Base-by-base conservation (phyloP, 2,888 invertebrate species). In the Gastrophysa polygoni region DNA sequence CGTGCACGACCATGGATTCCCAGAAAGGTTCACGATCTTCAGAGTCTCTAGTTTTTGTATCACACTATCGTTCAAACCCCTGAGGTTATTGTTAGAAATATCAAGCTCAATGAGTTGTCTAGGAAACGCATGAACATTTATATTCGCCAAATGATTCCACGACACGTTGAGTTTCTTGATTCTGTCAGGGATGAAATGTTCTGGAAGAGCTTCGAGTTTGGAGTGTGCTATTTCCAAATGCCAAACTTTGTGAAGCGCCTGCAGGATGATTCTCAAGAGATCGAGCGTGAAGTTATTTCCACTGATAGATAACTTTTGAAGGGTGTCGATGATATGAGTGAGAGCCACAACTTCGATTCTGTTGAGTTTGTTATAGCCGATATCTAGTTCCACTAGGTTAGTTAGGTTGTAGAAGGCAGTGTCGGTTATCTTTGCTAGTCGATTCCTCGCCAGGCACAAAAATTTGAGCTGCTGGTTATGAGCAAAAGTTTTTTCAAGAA, bases 311-410 rank as follows among this genome's bases (percentile, higher is more conserved):
- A 92, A 84, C 50, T 84, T 85, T 75, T 84, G 85, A 58, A 91
- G 80, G 46, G 86, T 86, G 66, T 88, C 86, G 6, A 87, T 85
- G 0, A 88, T 78, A 0, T 88, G 86, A 14, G 84, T 83, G 70
- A 90, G 85, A 0, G 87, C 85, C 66, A 85, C 83, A 38, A 85
- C 82, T 75, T 91, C 89, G 65, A 91, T 84, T 55, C 86, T 84
- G 71, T 88, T 87, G 69, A 92, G 84, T 80, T 90, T 90, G 78
- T 93, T 92, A 78, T 89, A 88, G 68, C 91, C 88, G 62, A 93
- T 85, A 79, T 93, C 91, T 68, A 93, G 82, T 71, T 89, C 87
- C 63, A 84, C 82, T 60, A 93, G 84, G 62, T 86, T 85, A 52
- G 89, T 87, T 67, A 91, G 83, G 81, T 92, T 92, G 69, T 86